Conservation (phyloP, 2,113 vertebrate species). For the Chascanopsetta lugubris region DNA sequence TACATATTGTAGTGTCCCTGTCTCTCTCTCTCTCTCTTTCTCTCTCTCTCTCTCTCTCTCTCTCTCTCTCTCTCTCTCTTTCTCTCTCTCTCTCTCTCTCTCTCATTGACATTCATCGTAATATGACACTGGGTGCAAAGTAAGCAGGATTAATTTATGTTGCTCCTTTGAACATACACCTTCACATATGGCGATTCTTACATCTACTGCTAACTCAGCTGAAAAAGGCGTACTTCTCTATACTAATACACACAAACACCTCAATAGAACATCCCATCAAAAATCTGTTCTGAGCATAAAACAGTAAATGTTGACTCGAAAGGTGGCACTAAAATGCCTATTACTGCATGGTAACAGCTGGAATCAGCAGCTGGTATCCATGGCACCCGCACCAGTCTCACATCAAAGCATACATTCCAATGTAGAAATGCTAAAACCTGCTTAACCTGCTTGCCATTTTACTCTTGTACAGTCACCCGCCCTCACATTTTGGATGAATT, state of each 20-base stretch:
- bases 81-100: no score
- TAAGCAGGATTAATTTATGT: slow-evolving; percentile 33
- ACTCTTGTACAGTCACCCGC: neutral
- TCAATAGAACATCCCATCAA: slow-evolving; percentile 8
- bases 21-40: no score
- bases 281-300: slow-evolving; percentile 12
- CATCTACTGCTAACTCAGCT: slow-evolving; percentile 19
- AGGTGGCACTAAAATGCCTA: neutral
- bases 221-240: slow-evolving; percentile 4
- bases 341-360: neutral
- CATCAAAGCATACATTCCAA: neutral
- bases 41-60: no score
- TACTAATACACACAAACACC: slow-evolving; percentile 27
- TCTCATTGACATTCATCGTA: slow-evolving; percentile 18
- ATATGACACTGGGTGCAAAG: slow-evolving; percentile 24
- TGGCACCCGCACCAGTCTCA: slow-evolving; percentile 1
- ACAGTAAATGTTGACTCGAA: neutral
- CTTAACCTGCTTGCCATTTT: neutral
- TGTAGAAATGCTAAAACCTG: neutral
- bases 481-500: neutral
- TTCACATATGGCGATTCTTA: neutral
- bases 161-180: slow-evolving; percentile 14
- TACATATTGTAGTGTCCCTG: slow-evolving; percentile 44
- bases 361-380: neutral
- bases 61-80: no score